Evolutionary conservation across 2,797 vertebrate species (phyloP), one percentile per base, ranked within the genome.

Genomic region (Tenualosa ilisha): DNA sequence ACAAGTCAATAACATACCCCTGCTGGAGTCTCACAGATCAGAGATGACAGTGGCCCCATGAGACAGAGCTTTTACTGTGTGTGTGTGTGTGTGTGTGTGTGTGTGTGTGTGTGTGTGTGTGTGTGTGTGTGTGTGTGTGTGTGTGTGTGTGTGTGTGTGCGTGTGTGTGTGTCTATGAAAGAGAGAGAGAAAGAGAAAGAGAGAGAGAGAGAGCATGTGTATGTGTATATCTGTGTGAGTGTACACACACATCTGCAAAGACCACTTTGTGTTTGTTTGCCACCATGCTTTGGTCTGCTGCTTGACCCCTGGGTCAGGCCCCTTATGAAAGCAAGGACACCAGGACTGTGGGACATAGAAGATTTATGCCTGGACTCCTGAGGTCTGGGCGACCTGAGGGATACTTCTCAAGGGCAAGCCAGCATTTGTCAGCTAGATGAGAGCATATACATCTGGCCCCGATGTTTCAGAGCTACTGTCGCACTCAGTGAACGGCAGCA

Each of bases 311-410:
- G 53, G 49, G 75, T 83, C 86, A 87, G 83, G 79, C 88, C 85
- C 86, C 89, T 84, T 31, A 85, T 86, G 86, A 87, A 85, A 54
- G 63, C 82, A 79, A 89, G 87, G 83, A 85, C 86, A 81, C 9
- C 56, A 85, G 84, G 84, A 88, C 85, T 85, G 86, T 68, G 86
- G 87, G 86, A 86, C 87, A 83, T 43, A 83, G 82, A 86, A 89
- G 87, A 88, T 89, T 89, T 89, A 89, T 89, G 85, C 79, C 84
- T 84, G 81, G 82, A 72, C 81, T 50, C 59, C 43, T 65, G 81
- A 82, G 85, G 87, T 86, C 82, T 75, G 56, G 12, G 9, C 26
- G 51, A 83, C 85, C 82, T 81, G 84, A 82, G 85, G 85, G 81
- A 61, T 84, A 53, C 75, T 87, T 63, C 82, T 87, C 86, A 89